Base-by-base conservation (phyloP, 1,140 invertebrate species). In the Rhysida immarginata region DNA sequence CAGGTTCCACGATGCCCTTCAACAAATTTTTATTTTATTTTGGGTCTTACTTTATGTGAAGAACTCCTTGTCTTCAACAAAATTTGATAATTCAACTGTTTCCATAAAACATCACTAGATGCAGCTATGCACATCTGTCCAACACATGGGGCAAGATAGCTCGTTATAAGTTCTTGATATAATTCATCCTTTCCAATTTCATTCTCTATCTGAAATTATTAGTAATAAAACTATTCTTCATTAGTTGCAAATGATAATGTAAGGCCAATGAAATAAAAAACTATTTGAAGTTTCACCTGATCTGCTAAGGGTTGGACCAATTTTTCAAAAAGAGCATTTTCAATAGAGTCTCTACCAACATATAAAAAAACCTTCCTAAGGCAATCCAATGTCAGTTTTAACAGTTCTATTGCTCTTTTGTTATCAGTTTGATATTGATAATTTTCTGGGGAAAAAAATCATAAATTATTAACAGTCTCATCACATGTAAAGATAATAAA, bases 51-150 rank as follows among this genome's bases (percentile, higher is more conserved):
- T 65, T 69, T 60, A 16, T 82, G 72, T 52, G 80, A 78, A 60
- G 78, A 75, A 63, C 87, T 81, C 59, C 86, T 78, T 0, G 87
- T 88, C 71, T 94, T 95, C 44, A 94, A 71, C 18, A 94, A 70
- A 52, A 92, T 80, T 69, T 93, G 86, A 69, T 91, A 88, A 65
- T 92, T 88, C 2, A 95, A 70, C 61, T 84, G 78, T 66, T 92
- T 92, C 81, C 90, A 93, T 2, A 89, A 65, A 0, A 82, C 78
- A 66, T 94, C 89, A 64, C 94, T 90, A 5, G 78, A 79, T 16
- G 79, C 78, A 0, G 85, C 83, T n/a, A 82, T 78, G 14, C 84
- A 82, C 60, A 95, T 83, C 58, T 87, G 80, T 13, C 82, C 80
- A 50, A 94, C 76, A 64, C 86, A 87, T 0, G 84, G 84, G 14